Percentiles rank a stretch among this genome's conserved stretches.
Evolutionary conservation across 23 tunicate species (phyloP).

Genomic region (Phallusia fumigata): DNA sequence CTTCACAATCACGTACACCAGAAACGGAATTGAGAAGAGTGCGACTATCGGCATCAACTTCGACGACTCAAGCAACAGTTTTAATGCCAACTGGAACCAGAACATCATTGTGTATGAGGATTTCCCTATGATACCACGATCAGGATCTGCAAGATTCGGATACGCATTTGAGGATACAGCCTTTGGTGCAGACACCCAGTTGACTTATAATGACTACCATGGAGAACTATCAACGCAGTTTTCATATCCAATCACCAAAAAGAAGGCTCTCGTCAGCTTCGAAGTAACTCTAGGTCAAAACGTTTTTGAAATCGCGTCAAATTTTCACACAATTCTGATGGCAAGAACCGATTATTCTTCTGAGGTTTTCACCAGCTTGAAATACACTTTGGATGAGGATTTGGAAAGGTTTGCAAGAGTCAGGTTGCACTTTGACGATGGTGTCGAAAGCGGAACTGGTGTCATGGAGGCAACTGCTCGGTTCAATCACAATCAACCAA

Average conservation of each 20-base stretch:
- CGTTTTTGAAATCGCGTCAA: neutral
- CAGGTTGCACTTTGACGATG: neutral
- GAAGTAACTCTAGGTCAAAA: neutral
- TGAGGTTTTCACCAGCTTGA: neutral
- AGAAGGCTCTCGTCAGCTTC: neutral
- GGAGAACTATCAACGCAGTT: neutral
- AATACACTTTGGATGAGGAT: slow-evolving; percentile 8
- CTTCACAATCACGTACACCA: slow-evolving; percentile 4
- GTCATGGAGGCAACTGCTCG: neutral
- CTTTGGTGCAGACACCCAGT: neutral
- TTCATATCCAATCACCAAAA: slow-evolving; percentile 2
- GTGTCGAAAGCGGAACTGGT: neutral
- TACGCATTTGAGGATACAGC: neutral
- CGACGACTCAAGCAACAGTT: neutral
- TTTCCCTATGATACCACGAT: neutral
- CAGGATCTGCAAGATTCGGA: neutral
- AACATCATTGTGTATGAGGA: neutral
- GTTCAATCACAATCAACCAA: slow-evolving; percentile 15
- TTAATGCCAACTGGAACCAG: slow-evolving; percentile 19
- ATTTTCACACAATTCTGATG: neutral
- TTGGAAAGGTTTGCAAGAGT: neutral
- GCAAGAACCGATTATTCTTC: neutral
- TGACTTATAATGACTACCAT: slow-evolving; percentile 19
- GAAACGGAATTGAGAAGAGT: neutral
- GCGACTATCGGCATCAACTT: neutral